Evolutionary conservation across 2,797 vertebrate species (phyloP), one percentile per base, ranked within the genome.

Genomic region (Typhlichthys eigenmanni): DNA sequence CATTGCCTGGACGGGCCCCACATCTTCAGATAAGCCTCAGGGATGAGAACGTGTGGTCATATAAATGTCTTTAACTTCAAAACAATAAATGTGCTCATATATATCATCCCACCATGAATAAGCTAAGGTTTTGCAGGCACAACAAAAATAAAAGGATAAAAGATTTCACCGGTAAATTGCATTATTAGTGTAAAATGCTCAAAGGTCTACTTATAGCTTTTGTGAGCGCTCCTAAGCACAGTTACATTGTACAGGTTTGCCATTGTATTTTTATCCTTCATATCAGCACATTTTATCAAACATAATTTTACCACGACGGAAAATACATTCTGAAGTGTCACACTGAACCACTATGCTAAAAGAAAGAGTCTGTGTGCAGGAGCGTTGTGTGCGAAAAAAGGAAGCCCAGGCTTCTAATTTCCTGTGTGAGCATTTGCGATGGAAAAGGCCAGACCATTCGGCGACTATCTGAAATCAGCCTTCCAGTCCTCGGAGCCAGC

Each of bases 391-490:
- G 89, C 84, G 80, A 92, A 90, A 90, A 88, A 78, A 71, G 86
- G 85, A 90, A 90, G 89, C 80, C 77, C 80, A 88, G 80, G 88
- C 87, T 80, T 86, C 87, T 83, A 89, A 91, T 92, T 92, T 92
- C 92, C 91, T 91, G 88, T 90, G 83, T 84, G 86, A 89, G 87
- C 74, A 68, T 89, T 86, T 65, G 83, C 74, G 68, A 83, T 69
- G 16, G 66, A 81, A 79, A 87, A 85, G 85, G 81, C 84, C 80
- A 85, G 85, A 88, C 80, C 69, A 59, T 83, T 74, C 68, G 76
- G 87, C 65, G 78, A 86, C 91, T 88, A 85, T 87, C 86, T 84
- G 86, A 77, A 91, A 89, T 91, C 88, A 90, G 80, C 83, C 77
- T 73, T 72, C 65, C 58, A 78, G 89, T 90, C 89, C 90, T 88